A percentile compares a stretch with the other conserved stretches of the same genome.
Conservation (phyloP, 2,797 vertebrate species). For the Manis crassicaudata region DNA sequence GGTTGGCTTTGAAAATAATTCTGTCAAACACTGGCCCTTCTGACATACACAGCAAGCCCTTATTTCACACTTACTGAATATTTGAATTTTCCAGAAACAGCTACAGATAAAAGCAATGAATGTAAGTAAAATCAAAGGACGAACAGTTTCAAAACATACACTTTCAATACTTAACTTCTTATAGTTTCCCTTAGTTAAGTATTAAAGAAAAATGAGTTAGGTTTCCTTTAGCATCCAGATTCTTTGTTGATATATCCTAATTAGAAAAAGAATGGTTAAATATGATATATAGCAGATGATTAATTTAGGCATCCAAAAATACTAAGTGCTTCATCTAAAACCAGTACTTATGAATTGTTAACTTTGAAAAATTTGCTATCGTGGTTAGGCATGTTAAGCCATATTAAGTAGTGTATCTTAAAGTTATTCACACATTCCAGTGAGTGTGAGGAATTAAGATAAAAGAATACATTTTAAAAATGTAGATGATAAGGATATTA, state of each 20-base stretch:
- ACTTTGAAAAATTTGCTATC: constrained; percentile 59
- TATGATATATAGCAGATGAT: constrained; percentile 41
- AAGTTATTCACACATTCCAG: constrained; percentile 43
- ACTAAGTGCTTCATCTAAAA: constrained; percentile 45
- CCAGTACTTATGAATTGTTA: constrained; percentile 66
- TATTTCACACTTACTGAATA: background rate
- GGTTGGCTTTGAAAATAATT: background rate
- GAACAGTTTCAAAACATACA: background rate
- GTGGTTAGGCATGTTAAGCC: constrained; percentile 52
- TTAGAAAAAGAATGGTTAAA: constrained; percentile 20
- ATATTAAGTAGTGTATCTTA: constrained; percentile 51
- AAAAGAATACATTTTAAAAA: background rate
- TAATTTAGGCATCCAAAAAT: constrained; percentile 30
- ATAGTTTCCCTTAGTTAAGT: background rate
- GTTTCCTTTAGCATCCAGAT: background rate
- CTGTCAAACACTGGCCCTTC: background rate
- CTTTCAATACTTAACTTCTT: background rate
- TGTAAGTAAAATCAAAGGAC: background rate
- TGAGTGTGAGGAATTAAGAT: background rate
- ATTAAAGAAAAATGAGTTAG: background rate
- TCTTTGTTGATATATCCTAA: constrained; percentile 8
- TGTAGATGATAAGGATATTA: background rate
- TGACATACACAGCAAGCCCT: background rate
- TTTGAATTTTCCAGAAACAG: background rate
- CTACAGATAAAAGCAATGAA: background rate